phyloP scores from a whole-genome alignment of 2,888 invertebrate species.

The Plagodis dolabraria region DNA sequence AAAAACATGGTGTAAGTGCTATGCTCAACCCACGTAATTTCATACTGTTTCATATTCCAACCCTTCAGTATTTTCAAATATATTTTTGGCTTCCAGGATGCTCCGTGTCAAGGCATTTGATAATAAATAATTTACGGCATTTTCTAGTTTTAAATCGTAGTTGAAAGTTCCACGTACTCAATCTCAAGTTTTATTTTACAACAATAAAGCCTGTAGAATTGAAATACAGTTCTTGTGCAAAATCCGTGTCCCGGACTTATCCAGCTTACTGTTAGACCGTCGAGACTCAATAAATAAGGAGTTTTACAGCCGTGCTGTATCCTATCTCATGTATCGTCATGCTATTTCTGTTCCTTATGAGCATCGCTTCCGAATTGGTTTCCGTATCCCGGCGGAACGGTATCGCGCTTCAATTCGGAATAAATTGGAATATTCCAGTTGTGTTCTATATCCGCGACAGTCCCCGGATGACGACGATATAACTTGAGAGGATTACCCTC shows the following conservation, averaged over 20 bases:
- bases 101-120: not conserved
- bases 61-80: not conserved
- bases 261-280: constrained; percentile 38
- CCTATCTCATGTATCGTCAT: constrained; percentile 23
- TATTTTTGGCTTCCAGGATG: not conserved
- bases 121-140: not conserved
- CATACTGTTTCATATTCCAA: not conserved
- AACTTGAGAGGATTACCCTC: constrained; percentile 60
- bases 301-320: constrained; percentile 45
- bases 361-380: constrained; percentile 46
- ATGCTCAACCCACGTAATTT: not conserved
- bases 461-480: constrained; percentile 52
- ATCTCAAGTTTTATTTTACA: constrained; percentile 20
- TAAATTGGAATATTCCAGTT: constrained; percentile 52
- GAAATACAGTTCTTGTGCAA: constrained; percentile 32
- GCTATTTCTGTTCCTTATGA: constrained; percentile 45
- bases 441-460: constrained; percentile 42
- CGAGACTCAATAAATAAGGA: constrained; percentile 45
- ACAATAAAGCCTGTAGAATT: constrained; percentile 31
- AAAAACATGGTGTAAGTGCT: not conserved
- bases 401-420: constrained; percentile 33
- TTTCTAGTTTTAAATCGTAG: constrained; percentile 12
- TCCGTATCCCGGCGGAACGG: constrained; percentile 39
- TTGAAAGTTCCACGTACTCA: constrained; percentile 26
- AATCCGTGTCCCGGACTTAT: constrained; percentile 32